Conservation (phyloP, 2,113 vertebrate species). For the Opisthocomus hoazin region DNA sequence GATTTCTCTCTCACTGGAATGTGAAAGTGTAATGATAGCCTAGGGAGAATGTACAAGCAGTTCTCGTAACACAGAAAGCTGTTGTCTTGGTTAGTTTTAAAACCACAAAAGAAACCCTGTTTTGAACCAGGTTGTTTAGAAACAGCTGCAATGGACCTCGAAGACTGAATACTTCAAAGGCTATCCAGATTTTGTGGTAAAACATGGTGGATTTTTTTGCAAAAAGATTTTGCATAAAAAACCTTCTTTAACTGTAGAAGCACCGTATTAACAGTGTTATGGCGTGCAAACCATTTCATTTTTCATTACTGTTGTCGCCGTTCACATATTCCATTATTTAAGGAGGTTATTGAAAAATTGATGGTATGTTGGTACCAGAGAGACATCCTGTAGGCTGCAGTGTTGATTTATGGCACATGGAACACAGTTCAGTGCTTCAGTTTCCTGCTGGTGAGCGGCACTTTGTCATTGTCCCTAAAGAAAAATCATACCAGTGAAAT, state of each 20-base stretch:
- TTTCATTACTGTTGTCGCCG: constrained; percentile 83
- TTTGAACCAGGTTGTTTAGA: background rate
- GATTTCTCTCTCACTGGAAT: background rate
- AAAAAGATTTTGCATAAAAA: background rate
- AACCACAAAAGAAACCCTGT: constrained; percentile 16
- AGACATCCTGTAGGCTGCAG: constrained; percentile 71
- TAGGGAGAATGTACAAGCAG: constrained; percentile 8
- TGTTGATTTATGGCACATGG: constrained; percentile 73
- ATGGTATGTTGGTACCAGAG: constrained; percentile 78
- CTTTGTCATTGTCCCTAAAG: constrained; percentile 73
- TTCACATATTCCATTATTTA: constrained; percentile 85
- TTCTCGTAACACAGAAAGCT: constrained; percentile 6
- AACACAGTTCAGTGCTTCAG: constrained; percentile 75
- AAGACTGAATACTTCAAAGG: background rate
- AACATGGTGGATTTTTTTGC: background rate
- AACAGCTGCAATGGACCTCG: background rate
- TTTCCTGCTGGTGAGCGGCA: constrained; percentile 56
- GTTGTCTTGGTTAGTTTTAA: constrained; percentile 30
- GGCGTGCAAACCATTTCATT: constrained; percentile 78
- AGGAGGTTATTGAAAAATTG: constrained; percentile 73
- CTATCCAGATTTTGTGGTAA: background rate
- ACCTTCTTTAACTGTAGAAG: background rate
- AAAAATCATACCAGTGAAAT: constrained; percentile 67
- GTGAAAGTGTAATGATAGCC: background rate
- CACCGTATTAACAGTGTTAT: constrained; percentile 8